Base-by-base conservation (phyloP, 2,888 invertebrate genomes). In the Lithophane semibrunnea region DNA sequence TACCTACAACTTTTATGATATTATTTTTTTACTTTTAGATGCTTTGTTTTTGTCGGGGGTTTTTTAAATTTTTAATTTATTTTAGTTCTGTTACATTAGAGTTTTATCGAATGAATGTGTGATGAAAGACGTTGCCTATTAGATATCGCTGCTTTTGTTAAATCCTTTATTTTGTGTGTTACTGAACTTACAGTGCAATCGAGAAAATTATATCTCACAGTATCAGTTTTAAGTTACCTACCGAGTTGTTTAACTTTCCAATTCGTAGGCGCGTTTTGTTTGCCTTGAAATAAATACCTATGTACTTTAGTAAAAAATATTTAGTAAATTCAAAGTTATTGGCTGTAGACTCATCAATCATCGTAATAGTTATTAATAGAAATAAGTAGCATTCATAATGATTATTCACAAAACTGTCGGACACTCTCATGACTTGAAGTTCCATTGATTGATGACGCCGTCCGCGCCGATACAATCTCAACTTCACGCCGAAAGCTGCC, bases 361-460 rank as follows among this genome's bases (percentile, higher is more conserved):
- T 71, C 52, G 49, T 12, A 47, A 52, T 60, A 21, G 61, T 66
- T 77, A 75, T 74, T 63, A 61, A 81, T 63, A 77, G 65, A 80
- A 80, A 58, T 70, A 66, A 63, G 37, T 54, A 76, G 42, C 54
- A 52, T 68, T 71, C 52, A 64, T 67, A 66, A 24, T 74, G 69
- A 70, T 81, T 81, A 66, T 74, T 84, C 72, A 71, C 47, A 24
- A 66, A 73, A 69, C 24, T 74, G 67, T 67, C 64, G 47, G 58
- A 42, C 68, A 58, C 64, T 73, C 66, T 47, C 49, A 56, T 56
- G 63, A 21, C 73, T 42, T 44, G 3, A 49, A 65, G 37, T 78
- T 77, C 61, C 72, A 64, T n/a, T 85, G 83, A 85, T 84, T 85
- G 75, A 84, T 78, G 83, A 52, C 52, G 0, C 42, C 37, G 37